Evolutionary conservation across 2,797 vertebrate species (phyloP), one percentile per base, ranked within the genome.

Genomic region (Lagodon rhomboides): DNA sequence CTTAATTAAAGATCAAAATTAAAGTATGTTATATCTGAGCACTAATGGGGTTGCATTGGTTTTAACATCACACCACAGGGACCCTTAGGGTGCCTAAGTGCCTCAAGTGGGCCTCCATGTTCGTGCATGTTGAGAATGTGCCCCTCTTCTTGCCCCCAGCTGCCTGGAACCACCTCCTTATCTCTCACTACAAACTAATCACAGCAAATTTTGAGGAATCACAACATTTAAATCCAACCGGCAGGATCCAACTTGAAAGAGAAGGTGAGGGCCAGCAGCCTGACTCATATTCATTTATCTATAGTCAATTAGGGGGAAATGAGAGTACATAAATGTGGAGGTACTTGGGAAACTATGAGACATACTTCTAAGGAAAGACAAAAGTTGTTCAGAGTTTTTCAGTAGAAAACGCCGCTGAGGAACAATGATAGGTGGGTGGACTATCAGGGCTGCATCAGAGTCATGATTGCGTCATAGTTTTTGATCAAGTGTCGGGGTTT

Each of bases 291-390:
- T 47, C 5, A 10, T 55, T 0, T 41, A 0, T 12, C 70, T 51
- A 20, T 0, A 49, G 8, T 13, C 13, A 59, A 50, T 56, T 23
- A 2, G 11, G 25, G 2, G 12, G 0, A 75, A 69, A 51, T 17
- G 0, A 3, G 1, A 41, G 1, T 1, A 23, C 22, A 41, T 20
- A 43, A 38, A 43, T 20, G 12, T 20, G 18, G 11, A 11, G 3
- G 5, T 65, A 30, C 3, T 13, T n/a, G 38, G 68, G 23, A 80
- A 86, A 46, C 5, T 11, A 0, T 46, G 16, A 62, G 64, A n/a
- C 2, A 23, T 7, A n/a, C 2, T 88, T 90, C 83, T 10, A 23
- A 5, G 53, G 86, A 85, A 86, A 59, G 18, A 0, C 1, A 11
- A 30, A 55, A 17, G 9, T 0, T 3, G 5, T 9, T 3, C 27